These are phyloP conservation scores for Pangasianodon hypophthalmus DNA, from an alignment of 2,113 vertebrate species.

Conservation along the genomic window DNA sequence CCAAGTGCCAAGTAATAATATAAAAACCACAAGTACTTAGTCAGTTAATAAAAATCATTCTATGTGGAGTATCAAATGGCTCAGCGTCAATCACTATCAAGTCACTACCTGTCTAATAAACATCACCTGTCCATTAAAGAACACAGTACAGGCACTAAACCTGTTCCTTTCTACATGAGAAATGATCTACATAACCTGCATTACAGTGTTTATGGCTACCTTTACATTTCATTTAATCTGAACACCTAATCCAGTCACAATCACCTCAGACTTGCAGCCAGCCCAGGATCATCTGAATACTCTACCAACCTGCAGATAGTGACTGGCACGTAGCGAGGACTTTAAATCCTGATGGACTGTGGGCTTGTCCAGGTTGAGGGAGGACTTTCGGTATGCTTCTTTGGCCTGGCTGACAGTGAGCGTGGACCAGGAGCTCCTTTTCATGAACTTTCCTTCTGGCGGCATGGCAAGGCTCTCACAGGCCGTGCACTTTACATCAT, in stretches of 20 bases:
- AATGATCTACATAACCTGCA: background rate
- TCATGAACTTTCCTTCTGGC: slow-evolving; percentile 92
- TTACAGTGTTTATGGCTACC: background rate
- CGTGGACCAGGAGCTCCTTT: slow-evolving; percentile 98
- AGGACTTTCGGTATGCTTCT: slow-evolving; percentile 97
- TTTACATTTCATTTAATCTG: background rate
- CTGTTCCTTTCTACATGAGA: background rate
- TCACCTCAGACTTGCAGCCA: background rate
- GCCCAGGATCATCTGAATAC: background rate
- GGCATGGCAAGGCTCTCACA: slow-evolving; percentile 90
- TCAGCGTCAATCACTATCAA: background rate
- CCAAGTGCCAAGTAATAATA: background rate
- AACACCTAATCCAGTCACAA: background rate
- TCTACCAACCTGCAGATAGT: slow-evolving; percentile 91
- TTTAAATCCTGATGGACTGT: slow-evolving; percentile 88
- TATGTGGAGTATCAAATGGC: background rate
- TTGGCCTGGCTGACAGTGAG: slow-evolving; percentile 99
- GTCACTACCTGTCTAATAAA: background rate
- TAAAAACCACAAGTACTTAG: background rate
- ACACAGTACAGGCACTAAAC: background rate
- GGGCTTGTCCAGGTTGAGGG: slow-evolving; percentile 92
- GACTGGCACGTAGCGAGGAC: slow-evolving; percentile 85
- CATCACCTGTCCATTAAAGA: background rate
- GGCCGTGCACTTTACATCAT: slow-evolving; percentile 93
- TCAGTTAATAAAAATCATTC: background rate